Evolutionary conservation across 1,140 invertebrate genomes (phyloP), one percentile per base, ranked within the genome.

Genomic region (Caenorhabditis remanei): DNA sequence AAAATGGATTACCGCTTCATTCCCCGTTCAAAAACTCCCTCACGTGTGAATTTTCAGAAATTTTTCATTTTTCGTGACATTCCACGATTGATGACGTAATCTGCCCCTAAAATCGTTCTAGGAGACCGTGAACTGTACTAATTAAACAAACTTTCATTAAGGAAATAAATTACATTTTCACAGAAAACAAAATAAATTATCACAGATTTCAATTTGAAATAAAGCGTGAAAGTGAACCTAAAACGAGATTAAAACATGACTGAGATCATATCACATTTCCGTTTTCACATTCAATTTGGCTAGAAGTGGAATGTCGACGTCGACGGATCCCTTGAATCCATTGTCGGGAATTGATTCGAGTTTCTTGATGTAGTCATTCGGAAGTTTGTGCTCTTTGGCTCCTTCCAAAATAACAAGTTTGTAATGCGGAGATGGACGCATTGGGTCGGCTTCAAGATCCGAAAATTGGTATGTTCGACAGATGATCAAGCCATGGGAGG

Each of bases 391-490:
- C n/a, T 79, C 71, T 79, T 79, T 79, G 19, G 71, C 71, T 50
- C 71, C 32, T 63, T 86, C 46, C 9, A 82, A 2, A 55, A 86
- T 61, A 4, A 65, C 46, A 2, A 75, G 46, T 53, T 58, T 79
- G n/a, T 67, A 85, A 32, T 85, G 46, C 7, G 55, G 61, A 46
- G 58, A 86, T 14, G 67, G 43, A 24, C 5, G 11, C 48, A 19
- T 24, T 40, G 82, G 41, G 41, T 87, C 79, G 50, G 53, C 63
- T 71, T 82, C n/a, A 9, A 32, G 43, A n/a, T 87, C 71, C 13
- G 87, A 86, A 88, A 71, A 85, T 84, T 89, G 61, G 40, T 65
- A 82, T 48, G 87, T 85, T 83, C 79, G 61, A 32, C 71, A 56
- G 32, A 83, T 55, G 71, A 89, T 53, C 13, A 61, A 6, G 21